Conservation (phyloP, 2,113 vertebrate species). For the Grammomys surdaster region DNA sequence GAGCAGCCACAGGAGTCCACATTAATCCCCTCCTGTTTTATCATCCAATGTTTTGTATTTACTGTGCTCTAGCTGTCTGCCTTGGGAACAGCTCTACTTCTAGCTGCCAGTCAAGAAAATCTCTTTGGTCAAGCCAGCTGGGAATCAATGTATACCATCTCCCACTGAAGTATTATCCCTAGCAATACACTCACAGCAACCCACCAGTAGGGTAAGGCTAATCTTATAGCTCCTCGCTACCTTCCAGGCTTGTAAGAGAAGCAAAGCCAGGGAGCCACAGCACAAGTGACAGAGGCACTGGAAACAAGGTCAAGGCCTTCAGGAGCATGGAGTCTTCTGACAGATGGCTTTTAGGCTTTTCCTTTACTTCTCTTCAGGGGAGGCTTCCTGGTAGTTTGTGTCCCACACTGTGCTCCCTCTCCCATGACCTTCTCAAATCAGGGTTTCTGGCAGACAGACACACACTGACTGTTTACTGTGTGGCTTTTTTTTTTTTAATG, state of each 20-base stretch:
- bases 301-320: neutral
- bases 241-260: neutral
- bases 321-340: neutral
- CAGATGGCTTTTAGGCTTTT: neutral
- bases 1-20: neutral
- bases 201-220: neutral
- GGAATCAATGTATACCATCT: neutral
- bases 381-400: neutral
- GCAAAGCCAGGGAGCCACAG: neutral
- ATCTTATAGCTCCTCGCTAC: neutral
- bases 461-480: neutral
- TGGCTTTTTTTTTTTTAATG: slow-evolving; percentile 81
- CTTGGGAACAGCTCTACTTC: neutral
- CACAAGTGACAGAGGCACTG: neutral
- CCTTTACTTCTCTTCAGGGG: neutral
- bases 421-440: neutral
- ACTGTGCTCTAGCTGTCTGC: neutral
- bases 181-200: fast-evolving
- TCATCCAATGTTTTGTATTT: neutral
- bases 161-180: fast-evolving
- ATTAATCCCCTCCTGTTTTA: neutral
- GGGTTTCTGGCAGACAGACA: neutral
- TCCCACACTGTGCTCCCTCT: neutral
- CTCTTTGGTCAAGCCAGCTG: neutral
- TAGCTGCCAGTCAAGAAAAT: neutral